phyloP scores from a whole-genome alignment of 2,888 invertebrate genomes.

The Lumbricus terrestris region DNA sequence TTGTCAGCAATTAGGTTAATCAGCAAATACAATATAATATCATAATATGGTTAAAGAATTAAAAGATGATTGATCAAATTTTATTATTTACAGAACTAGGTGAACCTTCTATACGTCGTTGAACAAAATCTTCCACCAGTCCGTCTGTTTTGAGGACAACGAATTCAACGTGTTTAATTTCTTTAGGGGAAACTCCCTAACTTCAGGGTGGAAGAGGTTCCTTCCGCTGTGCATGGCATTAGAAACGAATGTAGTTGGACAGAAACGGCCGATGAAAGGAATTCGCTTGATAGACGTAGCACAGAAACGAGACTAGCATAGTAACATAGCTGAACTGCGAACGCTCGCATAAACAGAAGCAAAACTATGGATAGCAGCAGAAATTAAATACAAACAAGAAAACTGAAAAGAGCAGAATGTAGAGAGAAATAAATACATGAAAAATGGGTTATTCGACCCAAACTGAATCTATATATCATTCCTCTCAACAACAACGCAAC shows the following conservation, averaged over 20 bases:
- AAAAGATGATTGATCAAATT: no score
- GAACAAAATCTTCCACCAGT: no score
- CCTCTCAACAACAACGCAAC: no score
- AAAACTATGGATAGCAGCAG: not conserved
- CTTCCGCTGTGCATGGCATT: not conserved
- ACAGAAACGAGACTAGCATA: not conserved
- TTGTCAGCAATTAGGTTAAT: no score
- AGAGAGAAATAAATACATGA: not conserved
- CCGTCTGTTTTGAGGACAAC: no score
- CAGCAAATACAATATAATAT: not conserved
- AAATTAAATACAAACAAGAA: no score
- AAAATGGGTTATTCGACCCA: not conserved
- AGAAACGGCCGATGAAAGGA: not conserved
- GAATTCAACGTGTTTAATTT: not conserved
- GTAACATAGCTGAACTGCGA: no score
- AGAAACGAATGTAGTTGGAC: not conserved
- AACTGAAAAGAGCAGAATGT: not conserved
- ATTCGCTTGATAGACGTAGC: not conserved
- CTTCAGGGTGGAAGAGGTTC: not conserved
- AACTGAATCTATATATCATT: not conserved
- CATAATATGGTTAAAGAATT: not conserved
- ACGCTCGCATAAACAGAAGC: not conserved
- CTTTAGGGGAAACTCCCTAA: not conserved
- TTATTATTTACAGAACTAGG: not conserved
- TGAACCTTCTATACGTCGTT: not conserved